Percentiles rank a stretch among this genome's conserved stretches.
Conservation (phyloP, 2,113 vertebrate genomes). For the Prietella phreatophila region DNA sequence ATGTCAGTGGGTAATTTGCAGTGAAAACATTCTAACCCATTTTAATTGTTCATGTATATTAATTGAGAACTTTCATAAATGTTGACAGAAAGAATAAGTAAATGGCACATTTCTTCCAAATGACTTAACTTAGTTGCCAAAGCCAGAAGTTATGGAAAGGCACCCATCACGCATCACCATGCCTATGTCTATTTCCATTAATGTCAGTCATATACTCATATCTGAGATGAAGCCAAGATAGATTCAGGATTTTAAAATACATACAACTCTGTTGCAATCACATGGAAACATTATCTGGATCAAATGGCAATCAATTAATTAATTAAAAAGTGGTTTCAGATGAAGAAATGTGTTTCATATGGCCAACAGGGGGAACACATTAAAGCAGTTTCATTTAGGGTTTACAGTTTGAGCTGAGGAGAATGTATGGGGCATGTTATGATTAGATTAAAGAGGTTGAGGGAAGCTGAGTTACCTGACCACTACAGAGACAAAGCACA, state of each 20-base stretch:
- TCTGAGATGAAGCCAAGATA: background rate
- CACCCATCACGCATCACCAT: too few species aligned
- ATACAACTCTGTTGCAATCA: background rate
- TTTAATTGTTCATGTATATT: background rate
- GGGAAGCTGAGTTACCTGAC: constrained; percentile 44
- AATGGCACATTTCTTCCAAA: background rate
- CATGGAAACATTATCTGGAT: background rate
- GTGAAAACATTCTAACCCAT: background rate
- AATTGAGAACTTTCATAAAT: background rate
- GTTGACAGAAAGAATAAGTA: background rate
- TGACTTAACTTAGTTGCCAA: background rate
- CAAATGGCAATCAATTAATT: background rate
- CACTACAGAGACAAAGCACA: background rate
- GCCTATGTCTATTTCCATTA: background rate
- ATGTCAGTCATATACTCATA: background rate
- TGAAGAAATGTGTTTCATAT: background rate
- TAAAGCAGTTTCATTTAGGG: background rate
- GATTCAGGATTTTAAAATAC: background rate
- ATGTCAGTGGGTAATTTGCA: background rate
- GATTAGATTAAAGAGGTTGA: background rate
- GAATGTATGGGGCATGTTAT: too few species aligned
- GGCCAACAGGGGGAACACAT: background rate
- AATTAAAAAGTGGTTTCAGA: background rate
- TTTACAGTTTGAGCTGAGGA: background rate
- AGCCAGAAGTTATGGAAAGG: background rate